phyloP scores from a whole-genome alignment of 2,888 invertebrate species.

The Cantharis rustica region DNA sequence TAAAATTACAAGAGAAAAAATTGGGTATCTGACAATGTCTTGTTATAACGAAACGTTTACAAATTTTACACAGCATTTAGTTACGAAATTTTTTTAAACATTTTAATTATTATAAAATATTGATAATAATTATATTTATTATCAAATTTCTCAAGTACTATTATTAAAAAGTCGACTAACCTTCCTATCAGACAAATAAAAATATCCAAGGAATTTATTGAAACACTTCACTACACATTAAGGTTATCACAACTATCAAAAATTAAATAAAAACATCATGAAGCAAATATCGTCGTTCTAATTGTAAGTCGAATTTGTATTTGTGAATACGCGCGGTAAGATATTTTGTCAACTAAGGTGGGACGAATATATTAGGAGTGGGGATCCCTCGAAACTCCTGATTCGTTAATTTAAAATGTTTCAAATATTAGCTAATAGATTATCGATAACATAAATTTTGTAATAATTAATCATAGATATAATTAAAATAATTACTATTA shows the following conservation, averaged over 20 bases:
- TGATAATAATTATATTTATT: too few species aligned
- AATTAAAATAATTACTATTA: too few species aligned
- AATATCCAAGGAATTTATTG: slow-evolving; percentile 20
- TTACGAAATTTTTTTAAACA: too few species aligned
- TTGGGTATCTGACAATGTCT: background rate
- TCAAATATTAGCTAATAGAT: background rate
- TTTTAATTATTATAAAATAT: too few species aligned
- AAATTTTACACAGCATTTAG: background rate
- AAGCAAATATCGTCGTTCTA: background rate
- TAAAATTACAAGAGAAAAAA: background rate
- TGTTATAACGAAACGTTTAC: background rate
- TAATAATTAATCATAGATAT: too few species aligned
- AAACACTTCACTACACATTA: slow-evolving; percentile 22
- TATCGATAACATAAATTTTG: background rate
- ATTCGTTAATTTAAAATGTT: background rate
- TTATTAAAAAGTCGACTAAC: slow-evolving; percentile 9
- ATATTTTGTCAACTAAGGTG: background rate
- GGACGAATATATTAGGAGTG: background rate
- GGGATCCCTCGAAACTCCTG: background rate
- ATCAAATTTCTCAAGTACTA: background rate
- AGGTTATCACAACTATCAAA: slow-evolving; percentile 14
- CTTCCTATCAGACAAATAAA: slow-evolving; percentile 12
- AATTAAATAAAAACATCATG: background rate
- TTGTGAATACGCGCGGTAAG: slow-evolving; percentile 4
- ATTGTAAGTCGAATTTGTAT: slow-evolving; percentile 18